phyloP scores from a whole-genome alignment of 2,113 vertebrate genomes.

The Herpetotheres cachinnans region DNA sequence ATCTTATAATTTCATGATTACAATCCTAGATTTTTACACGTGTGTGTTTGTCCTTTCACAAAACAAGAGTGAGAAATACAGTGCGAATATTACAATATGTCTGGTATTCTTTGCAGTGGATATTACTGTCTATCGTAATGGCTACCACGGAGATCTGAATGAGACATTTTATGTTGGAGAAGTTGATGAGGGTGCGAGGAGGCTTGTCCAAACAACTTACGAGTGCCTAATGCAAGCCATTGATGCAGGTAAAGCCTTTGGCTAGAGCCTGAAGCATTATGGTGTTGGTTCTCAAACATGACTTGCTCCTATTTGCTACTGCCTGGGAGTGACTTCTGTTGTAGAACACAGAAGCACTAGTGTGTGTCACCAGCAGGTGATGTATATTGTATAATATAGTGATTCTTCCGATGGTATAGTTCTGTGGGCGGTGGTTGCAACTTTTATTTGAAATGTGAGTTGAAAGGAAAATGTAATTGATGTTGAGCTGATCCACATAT shows the following conservation, averaged over 20 bases:
- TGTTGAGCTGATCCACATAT: background rate
- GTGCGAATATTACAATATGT: background rate
- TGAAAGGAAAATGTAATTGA: background rate
- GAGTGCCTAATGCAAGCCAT: conserved; percentile 99
- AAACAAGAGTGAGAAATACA: background rate
- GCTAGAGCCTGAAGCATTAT: background rate
- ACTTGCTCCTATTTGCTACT: background rate
- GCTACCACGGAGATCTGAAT: conserved; percentile 97
- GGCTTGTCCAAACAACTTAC: conserved; percentile 91
- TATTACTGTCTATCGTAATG: conserved; percentile 95
- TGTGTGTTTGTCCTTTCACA: background rate
- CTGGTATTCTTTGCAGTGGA: conserved; percentile 82
- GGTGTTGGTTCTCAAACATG: background rate
- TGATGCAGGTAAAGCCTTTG: conserved; percentile 83
- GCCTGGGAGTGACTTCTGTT: background rate
- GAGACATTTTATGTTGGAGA: conserved; percentile 96
- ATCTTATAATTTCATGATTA: background rate
- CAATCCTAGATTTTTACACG: background rate
- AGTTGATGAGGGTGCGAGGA: conserved; percentile 90
- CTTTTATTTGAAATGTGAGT: background rate
- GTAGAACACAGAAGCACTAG: background rate
- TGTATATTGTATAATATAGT: background rate
- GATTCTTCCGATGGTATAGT: background rate
- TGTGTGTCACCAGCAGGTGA: background rate
- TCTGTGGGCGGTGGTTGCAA: background rate